phyloP scores from a whole-genome alignment of 2,113 vertebrate genomes.

The Lasiurus cinereus region DNA sequence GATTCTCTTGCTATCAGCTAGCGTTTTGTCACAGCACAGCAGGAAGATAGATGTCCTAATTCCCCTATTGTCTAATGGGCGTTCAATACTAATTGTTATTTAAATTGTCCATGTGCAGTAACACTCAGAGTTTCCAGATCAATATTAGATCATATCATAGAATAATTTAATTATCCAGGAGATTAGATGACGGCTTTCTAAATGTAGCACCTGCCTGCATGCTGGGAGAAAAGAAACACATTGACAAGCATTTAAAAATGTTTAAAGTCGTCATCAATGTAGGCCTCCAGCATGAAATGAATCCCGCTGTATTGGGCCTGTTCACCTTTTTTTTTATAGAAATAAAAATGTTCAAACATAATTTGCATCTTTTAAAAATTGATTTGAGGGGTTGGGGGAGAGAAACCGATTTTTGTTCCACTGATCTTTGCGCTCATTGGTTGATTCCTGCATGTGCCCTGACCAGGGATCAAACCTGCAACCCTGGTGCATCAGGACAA shows the following conservation, averaged over 20 bases:
- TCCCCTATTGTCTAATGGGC: neutral
- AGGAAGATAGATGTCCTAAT: neutral
- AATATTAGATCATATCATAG: neutral
- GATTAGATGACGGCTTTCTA: neutral
- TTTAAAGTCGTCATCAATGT: neutral
- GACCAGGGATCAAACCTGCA: neutral
- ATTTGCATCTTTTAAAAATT: neutral
- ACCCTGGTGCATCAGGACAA: neutral
- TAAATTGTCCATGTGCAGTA: neutral
- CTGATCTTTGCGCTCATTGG: neutral
- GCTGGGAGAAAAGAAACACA: neutral
- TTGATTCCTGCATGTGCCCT: neutral
- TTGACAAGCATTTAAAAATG: neutral
- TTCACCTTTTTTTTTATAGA: neutral
- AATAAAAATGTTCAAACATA: constrained; percentile 5
- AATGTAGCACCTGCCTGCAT: neutral
- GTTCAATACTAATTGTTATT: neutral
- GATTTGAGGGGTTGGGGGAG: neutral
- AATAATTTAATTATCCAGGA: constrained; percentile 22
- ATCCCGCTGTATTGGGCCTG: neutral
- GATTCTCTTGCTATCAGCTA: neutral
- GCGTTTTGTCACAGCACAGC: neutral
- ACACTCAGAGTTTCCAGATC: neutral
- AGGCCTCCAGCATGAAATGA: neutral
- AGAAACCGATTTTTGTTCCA: neutral